phyloP scores from a whole-genome alignment of 2,797 vertebrate species.

The Pygocentrus nattereri region DNA sequence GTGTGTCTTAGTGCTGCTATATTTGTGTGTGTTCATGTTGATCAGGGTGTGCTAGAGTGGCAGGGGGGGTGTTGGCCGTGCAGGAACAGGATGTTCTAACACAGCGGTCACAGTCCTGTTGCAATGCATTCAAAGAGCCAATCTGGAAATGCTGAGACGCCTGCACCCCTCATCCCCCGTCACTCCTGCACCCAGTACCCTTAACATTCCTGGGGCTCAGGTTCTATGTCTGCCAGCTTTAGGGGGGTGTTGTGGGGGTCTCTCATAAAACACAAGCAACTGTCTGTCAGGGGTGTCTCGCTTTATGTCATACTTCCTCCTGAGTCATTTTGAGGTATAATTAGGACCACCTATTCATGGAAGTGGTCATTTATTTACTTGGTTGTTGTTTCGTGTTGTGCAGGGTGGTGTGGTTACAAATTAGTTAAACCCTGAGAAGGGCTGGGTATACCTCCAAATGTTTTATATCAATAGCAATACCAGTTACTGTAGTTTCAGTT shows the following conservation, averaged over 20 bases:
- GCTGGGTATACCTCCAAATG: no score
- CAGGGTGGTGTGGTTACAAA: no score
- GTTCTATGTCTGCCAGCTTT: slow-evolving; percentile 40
- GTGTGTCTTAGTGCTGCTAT: not conserved
- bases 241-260: slow-evolving; percentile 12
- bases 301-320: slow-evolving; percentile 1
- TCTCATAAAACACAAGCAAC: slow-evolving; percentile 42
- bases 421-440: no score
- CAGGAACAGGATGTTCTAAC: slow-evolving; percentile 54
- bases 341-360: not conserved
- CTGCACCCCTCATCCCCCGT: slow-evolving; percentile 10
- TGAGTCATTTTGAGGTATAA: slow-evolving; percentile 10
- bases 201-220: slow-evolving; percentile 56
- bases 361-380: not conserved
- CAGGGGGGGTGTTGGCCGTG: not conserved
- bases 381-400: not conserved
- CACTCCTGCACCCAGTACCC: slow-evolving; percentile 52
- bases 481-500: no score
- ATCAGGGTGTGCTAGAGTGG: not conserved
- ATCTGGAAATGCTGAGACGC: slow-evolving; percentile 19
- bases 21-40: not conserved
- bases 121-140: slow-evolving; percentile 38
- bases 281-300: slow-evolving; percentile 34
- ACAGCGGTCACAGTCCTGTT: slow-evolving; percentile 22
- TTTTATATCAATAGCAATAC: no score